Base-by-base conservation (phyloP, 2,797 vertebrate genomes). In the Trachurus trachurus region DNA sequence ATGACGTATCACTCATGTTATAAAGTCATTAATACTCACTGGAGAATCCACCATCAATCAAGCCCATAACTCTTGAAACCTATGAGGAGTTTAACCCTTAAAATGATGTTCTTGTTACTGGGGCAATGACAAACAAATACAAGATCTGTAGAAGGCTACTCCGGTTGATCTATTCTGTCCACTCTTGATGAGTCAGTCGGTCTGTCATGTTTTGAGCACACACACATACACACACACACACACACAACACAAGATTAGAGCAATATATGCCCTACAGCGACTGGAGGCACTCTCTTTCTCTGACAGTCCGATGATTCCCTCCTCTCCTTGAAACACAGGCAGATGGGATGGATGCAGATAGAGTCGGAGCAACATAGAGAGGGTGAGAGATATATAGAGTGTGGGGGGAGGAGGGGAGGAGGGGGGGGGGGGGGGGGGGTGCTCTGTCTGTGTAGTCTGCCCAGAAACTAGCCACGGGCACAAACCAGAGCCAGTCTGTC, bases 381-480 rank as follows among this genome's bases (percentile, higher is more conserved):
- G 78, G 77, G 78, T 66, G 81, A 85, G 82, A 81, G 82, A 81
- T 83, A 79, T 79, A 77, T 53, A 77, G 86, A 79, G 82, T 64
- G 81, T 81, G 86, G 81, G 82, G 74, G 88, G 78, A 72, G 71
- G 66, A 73, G 73, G 64, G 73, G 71, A 81, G 86, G 81, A 81
- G 74, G 88, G 78, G 71, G 82, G 85, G 81, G 82, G 74, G 87
- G 78, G 71, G 71, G 66, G 74, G 73, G 64, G 73, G 71, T 49
- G 83, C 63, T 88, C 61, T 19, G 71, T 66, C 82, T 78, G 76
- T 71, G 83, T 90, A 91, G 92, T 93, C 91, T 93, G 92, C 92
- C 93, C 89, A 92, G 93, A 94, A 93, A 94, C 92, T 81, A 77
- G 69, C 78, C 78, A 82, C 40, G 80, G 89, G 73, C 80, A 62